phyloP scores from a whole-genome alignment of 2,113 vertebrate genomes.

The Butastur rufipennis region DNA sequence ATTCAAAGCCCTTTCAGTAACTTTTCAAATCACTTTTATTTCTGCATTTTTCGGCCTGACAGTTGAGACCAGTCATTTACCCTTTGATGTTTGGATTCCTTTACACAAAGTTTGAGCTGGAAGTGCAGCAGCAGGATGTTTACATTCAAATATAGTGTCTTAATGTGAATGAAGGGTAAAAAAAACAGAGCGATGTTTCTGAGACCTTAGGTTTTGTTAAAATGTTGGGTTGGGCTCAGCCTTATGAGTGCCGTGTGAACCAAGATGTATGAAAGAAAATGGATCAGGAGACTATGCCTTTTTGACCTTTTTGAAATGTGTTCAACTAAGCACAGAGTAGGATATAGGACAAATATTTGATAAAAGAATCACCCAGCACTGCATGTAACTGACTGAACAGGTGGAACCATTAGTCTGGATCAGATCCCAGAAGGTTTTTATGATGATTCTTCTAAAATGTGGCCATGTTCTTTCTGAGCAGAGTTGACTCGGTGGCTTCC shows the following conservation, averaged over 20 bases:
- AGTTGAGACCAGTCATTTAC: neutral
- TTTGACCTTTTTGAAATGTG: neutral
- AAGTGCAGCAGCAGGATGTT: slow-evolving; percentile 9
- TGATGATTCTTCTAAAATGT: slow-evolving; percentile 43
- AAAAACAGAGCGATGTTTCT: neutral
- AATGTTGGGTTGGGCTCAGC: neutral
- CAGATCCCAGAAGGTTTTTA: slow-evolving; percentile 49
- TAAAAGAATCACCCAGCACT: neutral
- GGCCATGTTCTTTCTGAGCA: slow-evolving; percentile 33
- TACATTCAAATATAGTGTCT: neutral
- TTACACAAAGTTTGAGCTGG: neutral
- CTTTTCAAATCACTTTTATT: slow-evolving; percentile 14
- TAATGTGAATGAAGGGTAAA: neutral
- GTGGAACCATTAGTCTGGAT: slow-evolving; percentile 48
- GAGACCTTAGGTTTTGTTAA: neutral
- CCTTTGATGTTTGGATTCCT: neutral
- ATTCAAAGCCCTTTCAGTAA: slow-evolving; percentile 8
- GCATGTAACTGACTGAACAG: neutral
- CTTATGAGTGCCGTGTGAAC: neutral
- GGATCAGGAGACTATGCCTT: neutral
- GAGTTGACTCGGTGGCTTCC: slow-evolving; percentile 36
- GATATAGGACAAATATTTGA: neutral
- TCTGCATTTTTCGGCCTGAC: neutral
- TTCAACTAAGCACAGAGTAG: neutral
- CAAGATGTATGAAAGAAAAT: neutral